Base-by-base conservation (phyloP, 1,140 invertebrate genomes). In the Thrips palmi region DNA sequence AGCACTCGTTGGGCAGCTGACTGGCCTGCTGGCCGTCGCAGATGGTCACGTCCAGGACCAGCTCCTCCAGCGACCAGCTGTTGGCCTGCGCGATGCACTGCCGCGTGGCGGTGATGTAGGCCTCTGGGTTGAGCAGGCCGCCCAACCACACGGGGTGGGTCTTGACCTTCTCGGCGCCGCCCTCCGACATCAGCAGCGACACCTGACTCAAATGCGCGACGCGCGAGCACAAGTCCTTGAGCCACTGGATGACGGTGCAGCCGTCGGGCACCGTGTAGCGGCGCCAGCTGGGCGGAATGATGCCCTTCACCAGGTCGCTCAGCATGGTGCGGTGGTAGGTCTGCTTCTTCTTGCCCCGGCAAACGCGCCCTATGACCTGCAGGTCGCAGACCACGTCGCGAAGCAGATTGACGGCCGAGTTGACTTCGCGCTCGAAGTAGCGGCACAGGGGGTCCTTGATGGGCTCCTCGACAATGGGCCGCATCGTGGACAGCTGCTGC, bases 341-440 rank as follows among this genome's bases (percentile, higher is more conserved):
- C 0, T 92, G 97, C 54, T 97, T 93, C 58, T 98, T 99, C 68
- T 94, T 94, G 47, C 88, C 83, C 62, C 82, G 70, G 59, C 93
- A 98, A 49, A 97, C 94, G 7, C 80, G 61, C 5, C 86, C 75
- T 12, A 97, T 84, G 60, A 93, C 88, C 43, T 78, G 72, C 18
- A 98, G 63, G 58, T 98, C 94, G 41, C 81, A 76, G 42, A 91
- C 74, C 12, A 99, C 89, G 52, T 87, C 81, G 42, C 73, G 64
- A 34, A 98, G 56, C 18, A 99, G 60, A 44, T 73, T 75, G 0
- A 83, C 74, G 3, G 91, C 93, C 42, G 81, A 81, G 45, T 93
- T 93, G 7, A 97, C 84, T 63, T 99, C 96, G 33, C 96, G 70
- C 58, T 99, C 94, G 60, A 98, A 98, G 68, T 96, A 99, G 37